Percentiles rank a stretch among this genome's conserved stretches.
phyloP scores from a whole-genome alignment of 2,888 invertebrate species.

The Atethmia centrago region DNA sequence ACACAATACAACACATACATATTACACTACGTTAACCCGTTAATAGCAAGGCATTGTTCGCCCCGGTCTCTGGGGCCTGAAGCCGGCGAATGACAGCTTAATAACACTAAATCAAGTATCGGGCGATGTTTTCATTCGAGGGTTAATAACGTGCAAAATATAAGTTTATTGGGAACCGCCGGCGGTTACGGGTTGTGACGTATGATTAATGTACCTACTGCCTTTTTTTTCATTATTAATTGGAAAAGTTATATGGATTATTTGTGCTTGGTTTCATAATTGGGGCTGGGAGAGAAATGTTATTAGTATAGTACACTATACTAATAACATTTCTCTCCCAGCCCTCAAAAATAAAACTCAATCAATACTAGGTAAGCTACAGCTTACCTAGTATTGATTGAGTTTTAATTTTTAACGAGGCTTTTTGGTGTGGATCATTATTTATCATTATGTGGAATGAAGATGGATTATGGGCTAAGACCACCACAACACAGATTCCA shows the following conservation, averaged over 20 bases:
- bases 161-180: constrained; percentile 74
- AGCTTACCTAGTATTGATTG: too few relatives aligned
- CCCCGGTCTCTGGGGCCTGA: constrained; percentile 61
- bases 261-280: constrained; percentile 22
- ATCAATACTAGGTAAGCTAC: too few relatives aligned
- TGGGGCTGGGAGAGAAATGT: not conserved
- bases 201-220: constrained; percentile 59
- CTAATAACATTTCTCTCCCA: not conserved
- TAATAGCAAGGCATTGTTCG: constrained; percentile 80
- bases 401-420: too few relatives aligned
- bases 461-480: too few relatives aligned
- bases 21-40: constrained; percentile 68
- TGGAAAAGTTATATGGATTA: constrained; percentile 58
- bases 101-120: constrained; percentile 87
- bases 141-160: constrained; percentile 78
- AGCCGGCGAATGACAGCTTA: constrained; percentile 83
- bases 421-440: too few relatives aligned
- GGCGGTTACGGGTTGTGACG: constrained; percentile 55
- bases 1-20: constrained; percentile 30
- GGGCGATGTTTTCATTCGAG: constrained; percentile 75
- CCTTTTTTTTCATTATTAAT: constrained; percentile 61
- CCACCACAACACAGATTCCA: too few relatives aligned
- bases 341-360: too few relatives aligned
- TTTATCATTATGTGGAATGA: too few relatives aligned
- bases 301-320: too few relatives aligned